Percentiles rank a stretch among this genome's conserved stretches.
Conservation (phyloP, 2,888 invertebrate genomes). For the Drosophila conformis region DNA sequence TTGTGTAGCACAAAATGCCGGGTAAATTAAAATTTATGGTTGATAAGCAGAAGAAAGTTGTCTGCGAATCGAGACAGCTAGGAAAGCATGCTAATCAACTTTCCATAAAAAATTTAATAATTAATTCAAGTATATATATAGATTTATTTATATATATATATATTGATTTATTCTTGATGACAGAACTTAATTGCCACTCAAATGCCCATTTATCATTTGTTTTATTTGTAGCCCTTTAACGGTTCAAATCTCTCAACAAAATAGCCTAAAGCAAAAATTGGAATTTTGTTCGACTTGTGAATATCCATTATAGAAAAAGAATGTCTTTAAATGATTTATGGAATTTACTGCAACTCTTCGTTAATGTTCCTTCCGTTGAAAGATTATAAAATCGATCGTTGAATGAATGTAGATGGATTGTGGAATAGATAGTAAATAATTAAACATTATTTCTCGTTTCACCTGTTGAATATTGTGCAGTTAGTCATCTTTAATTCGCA, state of each 20-base stretch:
- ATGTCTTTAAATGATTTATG: not conserved
- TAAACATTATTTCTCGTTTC: not conserved
- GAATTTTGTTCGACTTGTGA: not conserved
- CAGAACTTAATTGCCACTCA: conserved; percentile 26
- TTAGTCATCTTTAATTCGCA: not conserved
- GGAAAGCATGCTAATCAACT: conserved; percentile 7
- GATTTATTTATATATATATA: not conserved
- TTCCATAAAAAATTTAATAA: conserved; percentile 9
- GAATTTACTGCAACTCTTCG: not conserved
- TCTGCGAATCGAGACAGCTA: not conserved
- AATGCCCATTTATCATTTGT: conserved; percentile 25
- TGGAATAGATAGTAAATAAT: not conserved
- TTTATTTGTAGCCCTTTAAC: conserved; percentile 29
- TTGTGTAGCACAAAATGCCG: conserved; percentile 4
- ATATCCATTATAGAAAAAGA: not conserved
- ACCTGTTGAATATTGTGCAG: not conserved
- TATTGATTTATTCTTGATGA: conserved; percentile 6
- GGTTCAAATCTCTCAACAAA: conserved; percentile 11
- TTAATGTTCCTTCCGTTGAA: not conserved
- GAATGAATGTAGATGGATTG: not conserved
- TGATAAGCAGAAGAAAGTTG: conserved; percentile 39
- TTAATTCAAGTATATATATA: not conserved
- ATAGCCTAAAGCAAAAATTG: not conserved
- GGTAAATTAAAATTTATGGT: conserved; percentile 22
- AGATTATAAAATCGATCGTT: not conserved